Base-by-base conservation (phyloP, 1,140 invertebrate species). In the Brachionus rubens region DNA sequence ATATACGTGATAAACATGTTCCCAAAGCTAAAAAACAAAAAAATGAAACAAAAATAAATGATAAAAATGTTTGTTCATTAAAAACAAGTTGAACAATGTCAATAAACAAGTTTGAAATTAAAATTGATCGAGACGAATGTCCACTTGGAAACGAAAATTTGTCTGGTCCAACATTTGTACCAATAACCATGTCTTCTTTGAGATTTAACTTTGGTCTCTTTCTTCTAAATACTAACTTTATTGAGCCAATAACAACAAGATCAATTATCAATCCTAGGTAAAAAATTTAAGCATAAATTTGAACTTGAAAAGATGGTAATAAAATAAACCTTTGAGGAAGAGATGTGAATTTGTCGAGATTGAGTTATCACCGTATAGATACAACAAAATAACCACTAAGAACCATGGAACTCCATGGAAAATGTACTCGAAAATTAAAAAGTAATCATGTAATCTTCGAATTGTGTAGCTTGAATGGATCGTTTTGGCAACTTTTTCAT, bases 381-480 rank as follows among this genome's bases (percentile, higher is more conserved):
- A 59, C 7, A 21, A n/a, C 19, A 26, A n/a, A 33, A 59, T 33
- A 2, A 26, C 33, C 30, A 59, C 33, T 33, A 36, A 33, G 28
- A 59, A 59, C 54, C 54, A 59, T 59, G 54, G 54, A 7, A 59
- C 54, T 26, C 54, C 54, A 59, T 59, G 54, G 33, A 59, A 59
- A 16, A 59, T 40, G 54, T 59, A 59, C 6, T 59, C 54, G 28
- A 59, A 59, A n/a, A 59, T 59, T 33, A 59, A 16, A 6, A 59
- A 36, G 16, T 59, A 33, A 2, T 59, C 33, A 19, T n/a, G 28
- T 3, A 59, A 1, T 33, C 28, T 59, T n/a, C 16, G 3, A 33
- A 59, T 59, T 16, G 28, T 33, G 28, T 40, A 16, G 33, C n/a
- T 59, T 12, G 30, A 59, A 59, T 59, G 26, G 12, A 59, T 59